Conservation (phyloP, 35 echinoderm and acorn worm genomes). For the Heliocidaris erythrogramma region DNA sequence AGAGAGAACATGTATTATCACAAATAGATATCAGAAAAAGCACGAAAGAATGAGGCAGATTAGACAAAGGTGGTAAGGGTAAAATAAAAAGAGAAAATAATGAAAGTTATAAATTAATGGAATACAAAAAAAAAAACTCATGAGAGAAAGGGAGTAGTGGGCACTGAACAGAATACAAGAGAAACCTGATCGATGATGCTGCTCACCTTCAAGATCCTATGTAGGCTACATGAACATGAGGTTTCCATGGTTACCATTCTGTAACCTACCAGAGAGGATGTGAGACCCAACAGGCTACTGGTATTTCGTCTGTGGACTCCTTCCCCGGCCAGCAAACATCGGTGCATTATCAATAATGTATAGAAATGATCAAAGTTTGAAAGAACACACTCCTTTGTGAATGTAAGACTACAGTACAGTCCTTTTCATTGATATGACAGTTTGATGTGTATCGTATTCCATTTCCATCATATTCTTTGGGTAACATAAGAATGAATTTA, state of each 20-base stretch:
- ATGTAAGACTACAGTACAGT: too few relatives aligned
- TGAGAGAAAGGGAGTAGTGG: background rate
- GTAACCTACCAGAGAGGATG: background rate
- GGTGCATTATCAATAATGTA: background rate
- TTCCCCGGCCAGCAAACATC: background rate
- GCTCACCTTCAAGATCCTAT: background rate
- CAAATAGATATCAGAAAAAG: background rate
- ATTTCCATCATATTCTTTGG: background rate
- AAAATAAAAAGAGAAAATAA: background rate
- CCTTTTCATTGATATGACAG: too few relatives aligned
- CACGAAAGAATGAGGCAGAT: background rate
- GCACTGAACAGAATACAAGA: background rate
- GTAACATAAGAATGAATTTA: background rate
- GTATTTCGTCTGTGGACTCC: background rate
- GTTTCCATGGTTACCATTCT: background rate
- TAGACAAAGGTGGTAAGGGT: background rate
- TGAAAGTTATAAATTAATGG: background rate
- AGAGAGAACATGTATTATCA: background rate
- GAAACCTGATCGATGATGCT: slow-evolving; percentile 9
- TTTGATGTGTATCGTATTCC: background rate
- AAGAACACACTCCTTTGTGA: background rate
- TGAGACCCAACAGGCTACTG: background rate
- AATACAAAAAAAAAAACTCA: background rate
- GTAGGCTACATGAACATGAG: background rate
- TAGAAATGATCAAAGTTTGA: background rate